A percentile compares a stretch with the other conserved stretches of the same genome.
Evolutionary conservation across 1,140 invertebrate genomes (phyloP).

Genomic region (Pinna nobilis): DNA sequence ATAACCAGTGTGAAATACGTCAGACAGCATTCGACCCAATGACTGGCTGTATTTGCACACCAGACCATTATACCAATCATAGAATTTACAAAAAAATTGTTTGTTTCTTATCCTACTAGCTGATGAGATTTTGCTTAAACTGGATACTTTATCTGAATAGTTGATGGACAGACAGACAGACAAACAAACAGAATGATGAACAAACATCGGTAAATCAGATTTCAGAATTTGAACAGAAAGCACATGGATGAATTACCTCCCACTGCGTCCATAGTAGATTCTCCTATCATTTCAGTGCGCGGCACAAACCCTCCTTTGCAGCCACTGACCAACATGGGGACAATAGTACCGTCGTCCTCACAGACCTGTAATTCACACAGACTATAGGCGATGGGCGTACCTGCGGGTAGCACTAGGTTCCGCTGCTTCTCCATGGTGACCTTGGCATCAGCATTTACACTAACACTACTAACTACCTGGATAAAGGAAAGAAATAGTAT

Average conservation of each 20-base stretch:
- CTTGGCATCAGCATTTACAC: not conserved
- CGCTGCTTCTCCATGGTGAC: not conserved
- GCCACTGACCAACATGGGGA: not conserved
- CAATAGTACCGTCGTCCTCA: not conserved
- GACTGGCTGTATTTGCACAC: too few relatives aligned
- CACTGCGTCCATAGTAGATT: not conserved
- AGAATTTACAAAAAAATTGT: too few relatives aligned
- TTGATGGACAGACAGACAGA: not conserved
- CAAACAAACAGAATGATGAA: not conserved
- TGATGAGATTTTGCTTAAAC: too few relatives aligned
- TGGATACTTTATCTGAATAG: not conserved
- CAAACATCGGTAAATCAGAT: not conserved
- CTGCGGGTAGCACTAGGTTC: slow-evolving; percentile 5
- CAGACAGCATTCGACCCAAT: too few relatives aligned
- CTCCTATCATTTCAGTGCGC: not conserved
- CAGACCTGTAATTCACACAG: slow-evolving; percentile 19
- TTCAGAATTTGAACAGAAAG: not conserved
- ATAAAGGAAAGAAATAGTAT: too few relatives aligned
- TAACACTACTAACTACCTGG: not conserved
- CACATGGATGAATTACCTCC: not conserved
- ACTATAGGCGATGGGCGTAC: slow-evolving; percentile 27
- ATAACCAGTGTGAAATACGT: too few relatives aligned
- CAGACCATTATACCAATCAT: too few relatives aligned
- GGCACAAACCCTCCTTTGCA: not conserved
- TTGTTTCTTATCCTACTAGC: too few relatives aligned